Evolutionary conservation across 1,140 invertebrate genomes (phyloP), one percentile per base, ranked within the genome.

Genomic region (Dendrolimus kikuchii): DNA sequence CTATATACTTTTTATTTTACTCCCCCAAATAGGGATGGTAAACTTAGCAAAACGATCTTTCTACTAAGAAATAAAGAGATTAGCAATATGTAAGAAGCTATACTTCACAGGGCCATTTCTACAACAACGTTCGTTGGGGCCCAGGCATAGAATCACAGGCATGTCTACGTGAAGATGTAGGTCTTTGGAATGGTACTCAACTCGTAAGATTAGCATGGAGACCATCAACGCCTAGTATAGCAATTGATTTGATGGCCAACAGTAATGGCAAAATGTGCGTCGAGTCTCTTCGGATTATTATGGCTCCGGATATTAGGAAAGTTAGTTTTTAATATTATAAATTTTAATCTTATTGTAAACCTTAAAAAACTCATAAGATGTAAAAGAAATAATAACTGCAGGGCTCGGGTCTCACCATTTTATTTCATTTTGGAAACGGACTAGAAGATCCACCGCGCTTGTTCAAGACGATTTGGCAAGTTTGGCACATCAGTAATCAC

Each of bases 61-160:
- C 23, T 23, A 23, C 1, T 23, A 23, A 23, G 23, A 23, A 23
- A 23, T 23, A 23, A 23, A 23, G 23, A 23, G 23, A 23, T 23
- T 23, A 23, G 36, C 36, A 46, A 7, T 46, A 10, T 5, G 46
- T 23, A 7, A 9, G 23, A 5, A 5, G 23, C 5, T n/a, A 9
- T 43, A 6, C 41, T 55, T 61, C 60, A 23, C 49, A 84, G 81
- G 89, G 89, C 43, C 50, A 89, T 38, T 88, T 82, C 59, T 73
- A 81, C 53, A 63, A 74, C 38, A 84, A 89, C 54, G 45, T 64
- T 36, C 74, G 88, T 46, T 90, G 78, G 66, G 89, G 89, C 7
- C 89, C 89, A 8, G 89, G 89, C 4, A 64, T 89, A n/a, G 74
- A 87, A 48, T 78, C 82, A 0, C 67, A 84, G 45, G 47, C 77